Percentiles rank a stretch among this genome's conserved stretches.
phyloP scores from a whole-genome alignment of 2,113 vertebrate genomes.

The Thamnaconus septentrionalis region DNA sequence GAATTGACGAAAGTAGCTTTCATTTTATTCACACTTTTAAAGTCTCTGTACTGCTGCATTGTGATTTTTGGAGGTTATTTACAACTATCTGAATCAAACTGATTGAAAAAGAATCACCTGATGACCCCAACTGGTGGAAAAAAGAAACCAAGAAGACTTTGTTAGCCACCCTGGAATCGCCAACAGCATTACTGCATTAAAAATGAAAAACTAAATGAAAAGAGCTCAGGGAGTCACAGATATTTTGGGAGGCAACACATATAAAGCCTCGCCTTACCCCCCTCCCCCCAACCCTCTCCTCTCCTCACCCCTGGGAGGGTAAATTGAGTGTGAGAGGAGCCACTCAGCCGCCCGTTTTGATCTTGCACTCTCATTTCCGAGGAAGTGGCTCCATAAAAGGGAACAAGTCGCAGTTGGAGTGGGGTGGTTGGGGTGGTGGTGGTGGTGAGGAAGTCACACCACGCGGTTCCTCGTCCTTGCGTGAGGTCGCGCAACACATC shows the following conservation, averaged over 20 bases:
- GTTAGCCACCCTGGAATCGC: not conserved
- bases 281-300: not conserved
- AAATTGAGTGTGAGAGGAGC: conserved; percentile 55
- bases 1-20: too few relatives aligned
- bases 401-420: conserved; percentile 41
- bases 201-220: not conserved
- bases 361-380: conserved; percentile 47
- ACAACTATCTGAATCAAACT: too few relatives aligned
- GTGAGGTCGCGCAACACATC: too few relatives aligned
- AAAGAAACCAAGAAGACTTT: not conserved
- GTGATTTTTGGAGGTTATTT: too few relatives aligned
- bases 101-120: too few relatives aligned
- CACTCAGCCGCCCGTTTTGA: conserved; percentile 58
- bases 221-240: conserved; percentile 4
- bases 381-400: conserved; percentile 39
- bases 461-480: too few relatives aligned
- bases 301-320: conserved; percentile 29
- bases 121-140: not conserved
- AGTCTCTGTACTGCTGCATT: too few relatives aligned
- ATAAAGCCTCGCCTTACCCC: too few relatives aligned
- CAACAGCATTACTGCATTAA: too few relatives aligned
- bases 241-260: too few relatives aligned
- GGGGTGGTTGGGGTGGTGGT: not conserved
- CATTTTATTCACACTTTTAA: too few relatives aligned
- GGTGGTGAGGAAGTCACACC: not conserved